Percentiles rank a stretch among this genome's conserved stretches.
phyloP scores from a whole-genome alignment of 2,888 invertebrate species.

The Ormyrus nitidulus region DNA sequence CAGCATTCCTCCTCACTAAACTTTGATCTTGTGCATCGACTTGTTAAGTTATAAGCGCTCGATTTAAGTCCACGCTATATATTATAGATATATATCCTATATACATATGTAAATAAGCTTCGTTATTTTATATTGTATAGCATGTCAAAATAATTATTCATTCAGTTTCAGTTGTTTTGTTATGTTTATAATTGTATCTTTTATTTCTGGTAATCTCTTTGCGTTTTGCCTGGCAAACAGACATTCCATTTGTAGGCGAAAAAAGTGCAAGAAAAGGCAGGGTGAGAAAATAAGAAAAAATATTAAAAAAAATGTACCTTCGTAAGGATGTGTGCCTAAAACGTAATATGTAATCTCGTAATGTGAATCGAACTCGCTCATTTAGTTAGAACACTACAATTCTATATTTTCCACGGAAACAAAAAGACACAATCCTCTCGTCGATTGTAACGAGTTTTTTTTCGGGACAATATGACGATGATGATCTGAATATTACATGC shows the following conservation, averaged over 20 bases:
- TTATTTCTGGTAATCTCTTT: slow-evolving; percentile 4
- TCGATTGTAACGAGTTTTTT: slow-evolving; percentile 13
- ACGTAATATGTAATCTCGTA: slow-evolving; percentile 26
- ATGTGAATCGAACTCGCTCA: slow-evolving; percentile 50
- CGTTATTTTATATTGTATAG: slow-evolving; percentile 35
- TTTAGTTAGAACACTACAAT: slow-evolving; percentile 33
- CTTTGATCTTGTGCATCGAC: slow-evolving; percentile 43
- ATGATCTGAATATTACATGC: slow-evolving; percentile 1
- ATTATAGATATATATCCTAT: slow-evolving; percentile 21
- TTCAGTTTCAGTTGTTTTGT: slow-evolving; percentile 3
- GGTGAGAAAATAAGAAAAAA: neutral
- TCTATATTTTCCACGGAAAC: slow-evolving; percentile 41
- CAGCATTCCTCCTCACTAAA: slow-evolving; percentile 30
- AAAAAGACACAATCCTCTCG: neutral
- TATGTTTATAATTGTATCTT: neutral
- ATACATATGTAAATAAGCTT: slow-evolving; percentile 47
- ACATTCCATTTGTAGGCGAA: slow-evolving; percentile 24
- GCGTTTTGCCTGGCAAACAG: slow-evolving; percentile 26
- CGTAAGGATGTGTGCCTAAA: slow-evolving; percentile 55
- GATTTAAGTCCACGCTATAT: slow-evolving; percentile 14
- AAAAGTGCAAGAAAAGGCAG: no score
- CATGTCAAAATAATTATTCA: slow-evolving; percentile 11
- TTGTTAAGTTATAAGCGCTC: slow-evolving; percentile 34
- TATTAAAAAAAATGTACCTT: slow-evolving; percentile 44
- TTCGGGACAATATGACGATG: neutral